phyloP scores from a whole-genome alignment of 2,797 vertebrate species.

The Antrozous pallidus region DNA sequence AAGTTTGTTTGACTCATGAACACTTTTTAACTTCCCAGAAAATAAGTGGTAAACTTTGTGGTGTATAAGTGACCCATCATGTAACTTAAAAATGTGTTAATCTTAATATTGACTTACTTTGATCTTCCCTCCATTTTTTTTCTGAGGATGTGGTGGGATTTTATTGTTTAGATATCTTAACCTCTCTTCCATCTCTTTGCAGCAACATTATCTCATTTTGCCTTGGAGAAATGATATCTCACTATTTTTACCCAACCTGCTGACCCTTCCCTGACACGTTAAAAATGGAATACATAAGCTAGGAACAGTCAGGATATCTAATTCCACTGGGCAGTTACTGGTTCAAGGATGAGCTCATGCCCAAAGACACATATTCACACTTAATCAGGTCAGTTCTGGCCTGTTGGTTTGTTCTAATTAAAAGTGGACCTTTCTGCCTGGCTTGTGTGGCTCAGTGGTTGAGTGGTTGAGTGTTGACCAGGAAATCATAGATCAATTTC shows the following conservation, averaged over 20 bases:
- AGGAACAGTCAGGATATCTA: not conserved
- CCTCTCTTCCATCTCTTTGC: not conserved
- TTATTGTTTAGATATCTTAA: not conserved
- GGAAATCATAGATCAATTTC: no score
- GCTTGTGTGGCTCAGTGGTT: no score
- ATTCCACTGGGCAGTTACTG: not conserved
- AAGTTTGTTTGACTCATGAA: not conserved
- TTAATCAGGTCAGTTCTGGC: not conserved
- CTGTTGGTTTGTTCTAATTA: no score
- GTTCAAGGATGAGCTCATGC: not conserved
- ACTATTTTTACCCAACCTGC: not conserved
- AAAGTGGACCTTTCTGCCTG: no score
- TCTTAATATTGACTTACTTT: not conserved
- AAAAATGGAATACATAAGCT: not conserved
- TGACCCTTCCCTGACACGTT: rapidly evolving
- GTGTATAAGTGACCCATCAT: not conserved
- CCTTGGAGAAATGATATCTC: not conserved
- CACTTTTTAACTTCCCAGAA: not conserved
- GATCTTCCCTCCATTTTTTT: not conserved
- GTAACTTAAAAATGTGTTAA: not conserved
- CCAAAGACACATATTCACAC: not conserved
- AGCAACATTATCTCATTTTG: not conserved
- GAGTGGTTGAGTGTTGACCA: no score
- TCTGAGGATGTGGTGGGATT: not conserved
- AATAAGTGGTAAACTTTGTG: not conserved